Percentiles rank a stretch among this genome's conserved stretches.
These are phyloP conservation scores for Brachionus manjavacas DNA, from an alignment of 1,140 invertebrate genomes.

Conservation along the genomic window DNA sequence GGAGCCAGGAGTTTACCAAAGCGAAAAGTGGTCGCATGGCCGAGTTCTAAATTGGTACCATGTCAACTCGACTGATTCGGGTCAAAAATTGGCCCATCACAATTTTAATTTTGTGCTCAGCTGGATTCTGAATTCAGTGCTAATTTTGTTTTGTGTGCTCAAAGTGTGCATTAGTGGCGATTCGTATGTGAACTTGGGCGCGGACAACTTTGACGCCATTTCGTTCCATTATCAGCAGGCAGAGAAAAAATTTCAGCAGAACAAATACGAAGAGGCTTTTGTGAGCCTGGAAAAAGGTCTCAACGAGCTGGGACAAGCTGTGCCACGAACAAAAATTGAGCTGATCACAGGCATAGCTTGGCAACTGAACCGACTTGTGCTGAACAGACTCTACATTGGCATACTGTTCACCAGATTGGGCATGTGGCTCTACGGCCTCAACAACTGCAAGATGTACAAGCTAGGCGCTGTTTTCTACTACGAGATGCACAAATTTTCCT, in stretches of 20 bases:
- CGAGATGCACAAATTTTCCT: slow-evolving; percentile 27
- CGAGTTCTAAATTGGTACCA: slow-evolving; percentile 13
- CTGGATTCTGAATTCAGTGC: background rate
- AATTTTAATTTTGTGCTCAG: background rate
- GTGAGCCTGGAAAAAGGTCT: background rate
- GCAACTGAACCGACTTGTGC: background rate
- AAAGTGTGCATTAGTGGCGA: slow-evolving; percentile 11
- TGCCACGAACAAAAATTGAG: background rate
- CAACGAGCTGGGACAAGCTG: slow-evolving; percentile 17
- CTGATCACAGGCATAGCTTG: background rate
- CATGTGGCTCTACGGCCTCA: background rate
- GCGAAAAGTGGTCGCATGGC: background rate
- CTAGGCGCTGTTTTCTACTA: slow-evolving; percentile 33
- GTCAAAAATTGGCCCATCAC: background rate
- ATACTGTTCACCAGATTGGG: background rate
- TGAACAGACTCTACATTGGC: slow-evolving; percentile 16
- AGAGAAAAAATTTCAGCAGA: slow-evolving; percentile 7
- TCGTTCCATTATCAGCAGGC: background rate
- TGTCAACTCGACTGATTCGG: background rate
- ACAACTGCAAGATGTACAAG: slow-evolving; percentile 22
- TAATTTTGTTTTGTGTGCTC: background rate
- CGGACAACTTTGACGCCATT: background rate
- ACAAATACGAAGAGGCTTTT: slow-evolving; percentile 25
- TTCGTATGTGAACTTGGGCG: background rate
- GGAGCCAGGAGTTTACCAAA: background rate